Evolutionary conservation across 2,113 vertebrate species (phyloP).

Genomic region (Syngnathus typhle): DNA sequence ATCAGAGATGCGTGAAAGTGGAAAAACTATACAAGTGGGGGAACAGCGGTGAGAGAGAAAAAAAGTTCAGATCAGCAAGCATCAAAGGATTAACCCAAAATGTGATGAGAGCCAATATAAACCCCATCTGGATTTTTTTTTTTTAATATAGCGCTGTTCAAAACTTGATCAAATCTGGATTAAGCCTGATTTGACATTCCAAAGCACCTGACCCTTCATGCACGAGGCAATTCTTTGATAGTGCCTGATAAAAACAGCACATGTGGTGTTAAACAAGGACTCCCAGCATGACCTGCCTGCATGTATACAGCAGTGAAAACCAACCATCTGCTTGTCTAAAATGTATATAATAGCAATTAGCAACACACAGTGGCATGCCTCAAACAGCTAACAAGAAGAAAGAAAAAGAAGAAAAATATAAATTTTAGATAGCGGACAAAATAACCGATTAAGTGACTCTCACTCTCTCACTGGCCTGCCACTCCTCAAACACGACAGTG

Average conservation of each 20-base stretch:
- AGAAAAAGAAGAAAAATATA: conserved; percentile 18
- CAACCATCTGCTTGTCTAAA: conserved; percentile 3
- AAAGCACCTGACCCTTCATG: conserved; percentile 31
- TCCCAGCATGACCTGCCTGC: not conserved
- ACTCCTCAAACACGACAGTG: not conserved
- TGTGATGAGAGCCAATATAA: not conserved
- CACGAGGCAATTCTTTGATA: not conserved
- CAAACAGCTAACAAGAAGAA: conserved; percentile 28
- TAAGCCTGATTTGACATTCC: not conserved
- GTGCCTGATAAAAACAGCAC: conserved; percentile 14
- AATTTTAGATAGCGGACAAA: too few relatives aligned
- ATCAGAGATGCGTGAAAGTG: conserved; percentile 13
- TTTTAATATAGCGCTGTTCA: not conserved
- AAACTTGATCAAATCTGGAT: not conserved
- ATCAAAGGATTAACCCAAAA: not conserved
- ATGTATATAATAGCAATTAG: conserved; percentile 21
- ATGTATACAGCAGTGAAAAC: conserved; percentile 10
- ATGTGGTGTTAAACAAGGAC: conserved; percentile 16
- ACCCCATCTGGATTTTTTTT: not conserved
- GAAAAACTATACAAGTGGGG: not conserved
- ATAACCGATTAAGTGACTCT: too few relatives aligned
- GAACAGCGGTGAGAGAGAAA: too few relatives aligned
- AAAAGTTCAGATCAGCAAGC: too few relatives aligned
- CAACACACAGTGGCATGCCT: conserved; percentile 14
- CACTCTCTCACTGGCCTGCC: not conserved